Conservation (phyloP, 2,797 vertebrate genomes). For the Coregonus ussuriensis region DNA sequence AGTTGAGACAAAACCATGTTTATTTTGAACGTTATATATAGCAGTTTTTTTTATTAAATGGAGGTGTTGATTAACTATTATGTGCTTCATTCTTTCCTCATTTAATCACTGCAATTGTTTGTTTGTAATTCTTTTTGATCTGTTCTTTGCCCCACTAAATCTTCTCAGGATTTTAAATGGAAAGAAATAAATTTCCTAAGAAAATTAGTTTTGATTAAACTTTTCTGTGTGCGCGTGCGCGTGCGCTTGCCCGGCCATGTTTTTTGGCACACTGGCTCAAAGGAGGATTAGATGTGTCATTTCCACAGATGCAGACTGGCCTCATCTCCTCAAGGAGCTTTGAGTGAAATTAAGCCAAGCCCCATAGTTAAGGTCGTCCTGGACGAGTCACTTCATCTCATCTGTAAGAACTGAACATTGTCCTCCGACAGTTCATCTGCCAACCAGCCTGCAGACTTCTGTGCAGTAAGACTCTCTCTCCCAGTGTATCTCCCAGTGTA, state of each 20-base stretch:
- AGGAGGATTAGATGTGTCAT: neutral
- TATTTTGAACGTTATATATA: too few species aligned
- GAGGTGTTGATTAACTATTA: neutral
- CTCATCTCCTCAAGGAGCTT: neutral
- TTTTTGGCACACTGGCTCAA: neutral
- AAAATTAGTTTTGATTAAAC: neutral
- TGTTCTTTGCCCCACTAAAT: neutral
- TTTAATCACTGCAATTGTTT: conserved; percentile 11
- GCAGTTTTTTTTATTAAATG: too few species aligned
- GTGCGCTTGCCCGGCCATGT: neutral
- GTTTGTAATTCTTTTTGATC: neutral
- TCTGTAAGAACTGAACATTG: neutral
- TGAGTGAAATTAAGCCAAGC: neutral
- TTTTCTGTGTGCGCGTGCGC: neutral
- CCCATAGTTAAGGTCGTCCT: conserved; percentile 10
- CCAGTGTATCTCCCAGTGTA: neutral
- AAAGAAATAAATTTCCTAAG: neutral
- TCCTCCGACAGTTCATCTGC: conserved; percentile 10
- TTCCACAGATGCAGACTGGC: neutral
- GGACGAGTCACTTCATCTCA: conserved; percentile 22
- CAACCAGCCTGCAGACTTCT: conserved; percentile 34
- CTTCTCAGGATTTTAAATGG: neutral
- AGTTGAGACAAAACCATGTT: too few species aligned
- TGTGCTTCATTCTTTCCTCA: neutral
- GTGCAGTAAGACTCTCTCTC: conserved; percentile 10